phyloP scores from a whole-genome alignment of 2,113 vertebrate genomes.

The Turdus rufiventris region DNA sequence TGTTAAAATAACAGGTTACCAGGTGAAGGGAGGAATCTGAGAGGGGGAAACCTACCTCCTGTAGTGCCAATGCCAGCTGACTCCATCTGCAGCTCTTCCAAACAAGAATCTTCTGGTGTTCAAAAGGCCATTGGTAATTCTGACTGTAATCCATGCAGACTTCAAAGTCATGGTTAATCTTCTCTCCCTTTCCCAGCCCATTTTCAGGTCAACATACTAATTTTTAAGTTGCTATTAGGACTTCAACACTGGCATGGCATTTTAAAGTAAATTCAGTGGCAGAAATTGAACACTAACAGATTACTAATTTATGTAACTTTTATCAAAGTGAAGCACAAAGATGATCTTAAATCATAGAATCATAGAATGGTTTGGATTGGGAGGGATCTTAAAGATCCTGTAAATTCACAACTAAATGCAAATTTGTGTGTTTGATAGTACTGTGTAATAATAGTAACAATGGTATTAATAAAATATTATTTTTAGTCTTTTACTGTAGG shows the following conservation, averaged over 20 bases:
- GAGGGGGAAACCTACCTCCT: background rate
- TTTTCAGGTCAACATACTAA: background rate
- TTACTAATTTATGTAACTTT: background rate
- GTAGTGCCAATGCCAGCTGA: background rate
- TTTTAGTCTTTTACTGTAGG: background rate
- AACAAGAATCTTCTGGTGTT: background rate
- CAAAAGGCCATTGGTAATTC: background rate
- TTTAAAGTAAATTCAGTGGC: background rate
- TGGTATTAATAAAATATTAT: background rate
- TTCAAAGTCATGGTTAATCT: background rate
- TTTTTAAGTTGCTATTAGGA: background rate
- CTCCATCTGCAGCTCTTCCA: background rate
- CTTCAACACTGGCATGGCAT: background rate
- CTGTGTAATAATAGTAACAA: background rate
- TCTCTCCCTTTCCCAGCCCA: background rate
- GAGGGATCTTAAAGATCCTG: background rate
- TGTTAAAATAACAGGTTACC: background rate
- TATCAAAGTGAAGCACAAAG: background rate
- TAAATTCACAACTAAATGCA: background rate
- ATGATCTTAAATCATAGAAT: background rate
- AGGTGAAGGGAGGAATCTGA: background rate
- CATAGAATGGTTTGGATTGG: background rate
- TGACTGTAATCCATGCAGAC: background rate
- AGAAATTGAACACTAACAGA: background rate
- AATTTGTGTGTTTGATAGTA: background rate